phyloP scores from a whole-genome alignment of 1,140 invertebrate species.

The Microplitis mediator region DNA sequence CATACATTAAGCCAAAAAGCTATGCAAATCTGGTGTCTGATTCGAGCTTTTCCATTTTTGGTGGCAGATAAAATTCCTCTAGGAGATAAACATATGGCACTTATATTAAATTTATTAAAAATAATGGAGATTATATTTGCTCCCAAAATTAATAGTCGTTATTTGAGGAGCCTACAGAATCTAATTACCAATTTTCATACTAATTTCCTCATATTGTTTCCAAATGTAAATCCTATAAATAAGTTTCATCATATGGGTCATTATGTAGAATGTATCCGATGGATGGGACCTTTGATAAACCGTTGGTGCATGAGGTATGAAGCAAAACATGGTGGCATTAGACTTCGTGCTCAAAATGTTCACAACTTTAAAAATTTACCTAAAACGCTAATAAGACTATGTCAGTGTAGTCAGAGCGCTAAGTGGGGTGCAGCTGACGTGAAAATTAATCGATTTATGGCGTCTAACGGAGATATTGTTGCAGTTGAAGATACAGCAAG shows the following conservation, averaged over 20 bases:
- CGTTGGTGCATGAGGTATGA: slow-evolving; percentile 30
- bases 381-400: background rate
- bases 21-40: slow-evolving; percentile 38
- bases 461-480: background rate
- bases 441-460: background rate
- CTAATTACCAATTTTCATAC: slow-evolving; percentile 23
- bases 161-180: slow-evolving; percentile 16
- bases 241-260: slow-evolving; percentile 31
- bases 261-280: slow-evolving; percentile 17
- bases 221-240: background rate
- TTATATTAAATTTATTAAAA: slow-evolving; percentile 33
- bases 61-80: slow-evolving; percentile 30
- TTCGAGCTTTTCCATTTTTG: slow-evolving; percentile 37
- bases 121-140: slow-evolving; percentile 46
- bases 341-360: slow-evolving; percentile 1
- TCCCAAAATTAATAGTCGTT: slow-evolving; percentile 28
- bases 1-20: slow-evolving; percentile 39
- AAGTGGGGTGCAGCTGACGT: background rate
- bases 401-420: background rate
- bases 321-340: slow-evolving; percentile 30
- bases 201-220: slow-evolving; percentile 1
- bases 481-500: background rate
- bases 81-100: slow-evolving; percentile 32
- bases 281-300: slow-evolving; percentile 27
- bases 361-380: background rate